Conservation (phyloP, 30 jellyfish, hydroid and myxozoan genomes). For the Nemopilema nomurai region DNA sequence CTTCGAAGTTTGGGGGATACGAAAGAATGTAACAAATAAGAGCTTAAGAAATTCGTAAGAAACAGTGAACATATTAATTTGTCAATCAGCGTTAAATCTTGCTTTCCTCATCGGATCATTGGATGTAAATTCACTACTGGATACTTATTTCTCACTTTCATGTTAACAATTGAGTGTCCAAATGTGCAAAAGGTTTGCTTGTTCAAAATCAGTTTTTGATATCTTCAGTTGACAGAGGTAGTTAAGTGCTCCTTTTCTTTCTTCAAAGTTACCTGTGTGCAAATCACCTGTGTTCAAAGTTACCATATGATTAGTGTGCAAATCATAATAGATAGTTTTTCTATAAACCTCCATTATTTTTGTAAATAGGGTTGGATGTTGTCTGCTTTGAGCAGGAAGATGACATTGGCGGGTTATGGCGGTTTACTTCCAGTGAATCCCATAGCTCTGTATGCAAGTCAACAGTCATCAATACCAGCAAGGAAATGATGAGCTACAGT, state of each 20-base stretch:
- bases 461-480: conserved; percentile 88
- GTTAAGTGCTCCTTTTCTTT: too few relatives aligned
- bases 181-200: too few relatives aligned
- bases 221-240: too few relatives aligned
- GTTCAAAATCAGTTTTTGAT: too few relatives aligned
- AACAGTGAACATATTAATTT: not conserved
- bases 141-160: too few relatives aligned
- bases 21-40: not conserved
- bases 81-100: not conserved
- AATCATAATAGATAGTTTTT: too few relatives aligned
- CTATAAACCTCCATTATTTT: not conserved
- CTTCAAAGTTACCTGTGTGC: too few relatives aligned
- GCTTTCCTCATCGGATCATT: not conserved
- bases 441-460: conserved; percentile 88
- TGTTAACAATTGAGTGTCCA: too few relatives aligned
- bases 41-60: not conserved
- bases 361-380: conserved; percentile 65
- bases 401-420: conserved; percentile 88
- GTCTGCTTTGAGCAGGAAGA: conserved; percentile 85
- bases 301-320: too few relatives aligned
- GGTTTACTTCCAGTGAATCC: conserved; percentile 54
- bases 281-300: too few relatives aligned
- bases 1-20: too few relatives aligned
- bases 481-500: conserved; percentile 91
- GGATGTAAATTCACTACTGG: too few relatives aligned